Evolutionary conservation across 2,797 vertebrate genomes (phyloP).

Genomic region (Artibeus jamaicensis): DNA sequence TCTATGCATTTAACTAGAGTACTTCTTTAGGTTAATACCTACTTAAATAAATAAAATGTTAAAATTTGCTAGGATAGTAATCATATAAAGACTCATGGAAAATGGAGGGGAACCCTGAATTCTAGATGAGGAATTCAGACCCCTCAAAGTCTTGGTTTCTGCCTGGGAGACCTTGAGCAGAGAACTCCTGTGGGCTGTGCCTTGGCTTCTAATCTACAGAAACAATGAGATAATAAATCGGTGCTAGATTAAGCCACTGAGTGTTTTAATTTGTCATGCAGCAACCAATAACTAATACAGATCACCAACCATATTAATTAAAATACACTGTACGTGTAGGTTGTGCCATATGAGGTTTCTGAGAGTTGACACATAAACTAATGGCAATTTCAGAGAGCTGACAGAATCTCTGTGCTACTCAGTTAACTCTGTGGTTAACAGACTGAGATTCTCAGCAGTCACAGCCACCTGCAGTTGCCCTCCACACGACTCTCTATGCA

Average conservation of each 20-base stretch:
- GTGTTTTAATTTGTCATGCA: neutral
- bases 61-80: neutral
- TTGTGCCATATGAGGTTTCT: neutral
- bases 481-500: fast-evolving
- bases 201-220: neutral
- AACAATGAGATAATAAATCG: neutral
- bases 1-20: neutral
- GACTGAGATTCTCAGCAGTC: neutral
- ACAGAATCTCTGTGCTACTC: neutral
- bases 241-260: neutral
- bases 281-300: neutral
- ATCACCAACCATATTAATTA: neutral
- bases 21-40: neutral
- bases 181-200: neutral
- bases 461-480: no score
- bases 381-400: neutral
- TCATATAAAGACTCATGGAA: neutral
- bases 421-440: neutral
- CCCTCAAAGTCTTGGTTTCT: neutral
- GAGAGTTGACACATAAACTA: neutral
- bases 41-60: neutral
- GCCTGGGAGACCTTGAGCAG: neutral
- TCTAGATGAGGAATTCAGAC: neutral
- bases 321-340: neutral
- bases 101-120: neutral